Evolutionary conservation across 1,140 invertebrate genomes (phyloP), one percentile per base, ranked within the genome.

Genomic region (Dendrolimus punctatus): DNA sequence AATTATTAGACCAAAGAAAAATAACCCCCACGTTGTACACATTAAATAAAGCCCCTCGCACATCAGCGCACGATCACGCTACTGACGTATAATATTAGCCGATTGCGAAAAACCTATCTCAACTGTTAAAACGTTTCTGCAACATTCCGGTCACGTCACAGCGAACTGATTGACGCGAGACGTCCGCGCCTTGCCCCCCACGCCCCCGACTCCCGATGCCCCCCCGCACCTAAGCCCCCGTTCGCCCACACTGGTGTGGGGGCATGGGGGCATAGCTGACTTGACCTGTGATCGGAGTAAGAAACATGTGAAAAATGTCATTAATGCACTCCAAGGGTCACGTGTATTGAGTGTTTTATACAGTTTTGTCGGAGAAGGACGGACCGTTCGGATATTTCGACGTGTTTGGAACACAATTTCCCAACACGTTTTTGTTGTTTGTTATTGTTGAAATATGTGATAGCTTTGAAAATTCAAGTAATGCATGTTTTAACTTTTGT

Each of bases 271-370:
- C n/a, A 37, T 46, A 60, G 46, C 68, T 60, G 61, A 65, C 75
- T 71, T 79, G 72, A 81, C 78, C 76, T 73, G 76, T 70, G 73
- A 70, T 71, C 68, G 56, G 63, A 68, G 71, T 59, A 64, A 72
- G 76, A 73, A 83, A 78, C 80, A 82, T 82, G 80, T 78, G 80
- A 82, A 80, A 84, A 80, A 81, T 81, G 80, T 80, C 76, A 80
- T 81, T 80, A 79, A 82, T 82, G 80, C 78, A 82, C 73, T 73
- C 59, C 55, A 44, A 42, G 40, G 36, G 50, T 47, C 53, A 39
- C n/a, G 54, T 23, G 23, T 58, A 62, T 58, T 62, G 65, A 62
- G 60, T 60, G 60, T 60, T 46, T 60, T 56, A 49, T 55, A 55
- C 51, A 60, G 60, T 51, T 23, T 23, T 23, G 23, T 23, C 23